A percentile compares a stretch with the other conserved stretches of the same genome.
Conservation (phyloP, 2,888 invertebrate species). For the Troglohyphantes excavatus region DNA sequence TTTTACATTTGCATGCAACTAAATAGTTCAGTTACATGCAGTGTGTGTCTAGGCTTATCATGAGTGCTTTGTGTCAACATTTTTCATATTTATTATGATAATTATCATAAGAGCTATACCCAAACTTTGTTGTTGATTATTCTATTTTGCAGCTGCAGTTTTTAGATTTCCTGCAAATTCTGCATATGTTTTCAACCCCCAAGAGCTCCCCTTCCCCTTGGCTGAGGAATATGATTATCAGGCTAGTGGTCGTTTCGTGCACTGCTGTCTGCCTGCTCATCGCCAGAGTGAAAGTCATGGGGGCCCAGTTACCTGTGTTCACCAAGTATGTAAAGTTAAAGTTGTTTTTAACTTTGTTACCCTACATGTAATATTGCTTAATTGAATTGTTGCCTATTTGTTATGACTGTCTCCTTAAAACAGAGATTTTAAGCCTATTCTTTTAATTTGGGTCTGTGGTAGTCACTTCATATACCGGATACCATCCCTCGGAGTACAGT, state of each 20-base stretch:
- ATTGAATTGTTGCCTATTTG: not conserved
- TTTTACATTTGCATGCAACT: too few species aligned
- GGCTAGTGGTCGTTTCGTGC: constrained; percentile 90
- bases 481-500: too few species aligned
- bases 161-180: constrained; percentile 46
- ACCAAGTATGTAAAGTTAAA: constrained; percentile 86
- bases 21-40: too few species aligned
- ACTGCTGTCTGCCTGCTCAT: constrained; percentile 91
- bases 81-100: too few species aligned
- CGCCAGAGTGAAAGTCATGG: constrained; percentile 95
- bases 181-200: constrained; percentile 19
- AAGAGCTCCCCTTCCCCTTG: constrained; percentile 84
- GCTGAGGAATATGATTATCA: constrained; percentile 83
- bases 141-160: constrained; percentile 52
- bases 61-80: too few species aligned
- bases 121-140: too few species aligned
- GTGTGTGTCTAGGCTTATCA: too few species aligned
- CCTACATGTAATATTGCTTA: not conserved
- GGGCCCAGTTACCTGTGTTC: constrained; percentile 96
- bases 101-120: too few species aligned
- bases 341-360: not conserved
- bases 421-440: too few species aligned
- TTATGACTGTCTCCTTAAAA: too few species aligned
- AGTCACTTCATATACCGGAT: too few species aligned
- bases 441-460: too few species aligned